phyloP scores from a whole-genome alignment of 2,888 invertebrate genomes.

The Nipponacmea schrenckii region DNA sequence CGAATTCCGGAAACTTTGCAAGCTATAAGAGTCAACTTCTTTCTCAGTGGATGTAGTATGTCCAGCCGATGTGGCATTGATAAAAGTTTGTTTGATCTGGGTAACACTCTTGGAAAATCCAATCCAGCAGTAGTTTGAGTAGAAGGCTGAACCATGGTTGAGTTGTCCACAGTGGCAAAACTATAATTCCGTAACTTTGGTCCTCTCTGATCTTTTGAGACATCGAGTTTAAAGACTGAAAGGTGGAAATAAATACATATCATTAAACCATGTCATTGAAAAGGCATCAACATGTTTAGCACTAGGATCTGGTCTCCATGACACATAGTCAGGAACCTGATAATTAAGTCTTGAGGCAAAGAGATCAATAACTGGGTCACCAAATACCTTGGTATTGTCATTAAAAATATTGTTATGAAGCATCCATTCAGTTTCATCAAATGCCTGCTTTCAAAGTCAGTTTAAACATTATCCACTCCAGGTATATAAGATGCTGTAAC shows the following conservation, averaged over 20 bases:
- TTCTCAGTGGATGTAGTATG: neutral
- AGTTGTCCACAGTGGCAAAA: neutral
- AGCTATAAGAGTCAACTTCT: neutral
- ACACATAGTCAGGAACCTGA: neutral
- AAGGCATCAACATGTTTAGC: neutral
- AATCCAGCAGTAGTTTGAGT: neutral
- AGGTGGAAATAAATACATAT: neutral
- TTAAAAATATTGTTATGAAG: neutral
- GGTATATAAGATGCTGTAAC: neutral
- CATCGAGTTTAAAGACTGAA: neutral
- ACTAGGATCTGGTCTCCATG: neutral
- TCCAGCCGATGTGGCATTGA: neutral
- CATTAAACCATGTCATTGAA: neutral
- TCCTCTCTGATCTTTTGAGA: neutral
- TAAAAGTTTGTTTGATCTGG: neutral
- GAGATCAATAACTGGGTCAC: neutral
- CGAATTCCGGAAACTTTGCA: slow-evolving; percentile 4
- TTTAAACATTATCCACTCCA: neutral
- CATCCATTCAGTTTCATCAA: neutral
- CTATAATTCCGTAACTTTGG: neutral
- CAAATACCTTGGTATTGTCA: neutral
- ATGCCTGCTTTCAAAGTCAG: neutral
- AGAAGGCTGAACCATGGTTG: neutral
- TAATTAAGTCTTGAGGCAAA: neutral
- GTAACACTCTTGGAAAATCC: neutral